These are phyloP conservation scores for Microdon myrmicae DNA, from an alignment of 2,888 invertebrate species.

Conservation along the genomic window DNA sequence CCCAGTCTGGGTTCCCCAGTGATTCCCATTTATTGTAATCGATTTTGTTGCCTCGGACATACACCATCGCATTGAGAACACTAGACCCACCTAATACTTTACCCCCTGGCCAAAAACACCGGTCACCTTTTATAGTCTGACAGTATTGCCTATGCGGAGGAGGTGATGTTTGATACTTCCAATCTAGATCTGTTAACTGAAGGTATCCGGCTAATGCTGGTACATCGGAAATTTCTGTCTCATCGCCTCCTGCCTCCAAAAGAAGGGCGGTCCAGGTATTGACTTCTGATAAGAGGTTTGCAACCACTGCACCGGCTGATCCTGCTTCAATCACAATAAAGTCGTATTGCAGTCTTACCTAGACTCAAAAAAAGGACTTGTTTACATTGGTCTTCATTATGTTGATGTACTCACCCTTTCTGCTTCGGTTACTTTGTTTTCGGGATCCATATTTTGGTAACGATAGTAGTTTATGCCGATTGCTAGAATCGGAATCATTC, in stretches of 20 bases:
- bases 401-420: slow-evolving; percentile 75
- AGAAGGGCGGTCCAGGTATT: slow-evolving; percentile 85
- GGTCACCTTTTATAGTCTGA: slow-evolving; percentile 85
- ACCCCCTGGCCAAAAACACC: slow-evolving; percentile 93
- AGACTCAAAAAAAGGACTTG: slow-evolving; percentile 56
- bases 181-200: slow-evolving; percentile 87
- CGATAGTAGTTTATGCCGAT: slow-evolving; percentile 83
- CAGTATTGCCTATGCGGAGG: slow-evolving; percentile 83
- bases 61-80: slow-evolving; percentile 91
- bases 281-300: slow-evolving; percentile 83
- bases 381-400: too few species aligned
- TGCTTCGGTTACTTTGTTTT: slow-evolving; percentile 78
- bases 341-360: slow-evolving; percentile 84
- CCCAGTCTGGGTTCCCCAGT: slow-evolving; percentile 88
- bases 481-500: slow-evolving; percentile 83
- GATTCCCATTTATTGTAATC: slow-evolving; percentile 90
- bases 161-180: slow-evolving; percentile 91
- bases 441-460: slow-evolving; percentile 85
- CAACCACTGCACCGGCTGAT: slow-evolving; percentile 89
- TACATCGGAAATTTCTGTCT: slow-evolving; percentile 88
- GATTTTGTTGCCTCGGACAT: slow-evolving; percentile 85
- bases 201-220: slow-evolving; percentile 86
- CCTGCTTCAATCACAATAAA: slow-evolving; percentile 89
- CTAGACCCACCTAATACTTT: slow-evolving; percentile 90
- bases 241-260: slow-evolving; percentile 88